Percentiles rank a stretch among this genome's conserved stretches.
Conservation (phyloP, 2,888 invertebrate genomes). For the Venusia cambrica region DNA sequence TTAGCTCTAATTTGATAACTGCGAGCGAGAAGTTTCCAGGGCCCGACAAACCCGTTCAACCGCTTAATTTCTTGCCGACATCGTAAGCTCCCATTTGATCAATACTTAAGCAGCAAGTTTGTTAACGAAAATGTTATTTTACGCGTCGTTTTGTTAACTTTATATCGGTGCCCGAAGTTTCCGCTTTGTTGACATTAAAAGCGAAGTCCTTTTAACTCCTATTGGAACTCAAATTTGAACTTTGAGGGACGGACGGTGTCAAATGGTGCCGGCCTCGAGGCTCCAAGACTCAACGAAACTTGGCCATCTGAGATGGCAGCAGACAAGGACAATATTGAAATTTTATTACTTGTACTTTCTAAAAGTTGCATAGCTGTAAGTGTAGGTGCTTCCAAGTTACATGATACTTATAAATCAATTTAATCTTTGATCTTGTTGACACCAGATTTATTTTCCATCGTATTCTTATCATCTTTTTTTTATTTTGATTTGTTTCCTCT, state of each 20-base stretch:
- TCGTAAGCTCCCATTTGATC: conserved; percentile 29
- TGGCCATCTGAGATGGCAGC: conserved; percentile 22
- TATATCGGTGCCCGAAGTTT: conserved; percentile 30
- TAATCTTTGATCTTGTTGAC: too few relatives aligned
- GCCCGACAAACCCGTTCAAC: conserved; percentile 18
- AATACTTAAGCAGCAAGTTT: conserved; percentile 29
- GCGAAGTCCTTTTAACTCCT: conserved; percentile 24
- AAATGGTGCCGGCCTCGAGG: conserved; percentile 25
- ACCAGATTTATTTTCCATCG: too few relatives aligned
- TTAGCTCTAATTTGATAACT: conserved; percentile 20
- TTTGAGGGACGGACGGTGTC: conserved; percentile 25
- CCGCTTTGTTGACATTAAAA: conserved; percentile 33
- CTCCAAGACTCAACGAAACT: conserved; percentile 27
- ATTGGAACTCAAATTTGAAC: conserved; percentile 23
- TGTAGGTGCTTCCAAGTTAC: conserved; percentile 1
- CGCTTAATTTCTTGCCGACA: conserved; percentile 28
- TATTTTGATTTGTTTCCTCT: too few relatives aligned
- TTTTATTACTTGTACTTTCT: conserved; percentile 17
- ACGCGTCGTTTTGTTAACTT: conserved; percentile 34
- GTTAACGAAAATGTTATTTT: conserved; percentile 33
- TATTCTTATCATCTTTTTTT: too few relatives aligned
- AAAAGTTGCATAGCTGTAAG: conserved; percentile 12
- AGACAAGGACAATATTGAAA: conserved; percentile 19
- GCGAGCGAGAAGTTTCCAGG: conserved; percentile 12
- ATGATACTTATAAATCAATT: too few relatives aligned